phyloP scores from a whole-genome alignment of 2,113 vertebrate genomes.

The Athene noctua region DNA sequence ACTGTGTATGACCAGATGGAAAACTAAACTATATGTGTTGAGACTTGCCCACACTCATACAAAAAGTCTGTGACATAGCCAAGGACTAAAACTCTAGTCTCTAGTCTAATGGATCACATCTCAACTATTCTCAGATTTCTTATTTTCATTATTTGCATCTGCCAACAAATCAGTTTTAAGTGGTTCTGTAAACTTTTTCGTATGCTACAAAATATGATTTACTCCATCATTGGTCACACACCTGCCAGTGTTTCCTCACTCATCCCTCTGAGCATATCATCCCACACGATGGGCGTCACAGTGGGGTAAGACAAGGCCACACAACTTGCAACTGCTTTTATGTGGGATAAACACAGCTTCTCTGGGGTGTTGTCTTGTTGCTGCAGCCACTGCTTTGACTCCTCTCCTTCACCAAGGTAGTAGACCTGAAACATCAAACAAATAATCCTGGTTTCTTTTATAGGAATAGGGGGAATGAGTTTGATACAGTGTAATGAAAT shows the following conservation, averaged over 20 bases:
- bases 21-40: not conserved
- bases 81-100: not conserved
- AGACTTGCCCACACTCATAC: not conserved
- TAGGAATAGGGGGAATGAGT: accelerated
- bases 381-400: constrained; percentile 85
- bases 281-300: constrained; percentile 87
- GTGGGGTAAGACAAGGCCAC: constrained; percentile 73
- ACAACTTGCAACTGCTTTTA: constrained; percentile 80
- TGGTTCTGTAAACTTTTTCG: not conserved
- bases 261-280: constrained; percentile 91
- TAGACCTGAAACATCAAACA: constrained; percentile 80
- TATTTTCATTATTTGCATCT: not conserved
- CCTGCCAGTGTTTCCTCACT: constrained; percentile 81
- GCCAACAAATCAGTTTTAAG: not conserved
- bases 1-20: not conserved
- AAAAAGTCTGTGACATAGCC: not conserved
- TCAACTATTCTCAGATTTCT: not conserved
- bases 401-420: constrained; percentile 87
- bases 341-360: constrained; percentile 85
- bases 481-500: not conserved
- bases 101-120: not conserved
- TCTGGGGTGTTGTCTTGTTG: constrained; percentile 70
- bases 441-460: not conserved
- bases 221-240: not conserved
- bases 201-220: not conserved